Evolutionary conservation across 2,113 vertebrate genomes (phyloP).

Genomic region (Poeciliopsis prolifica): DNA sequence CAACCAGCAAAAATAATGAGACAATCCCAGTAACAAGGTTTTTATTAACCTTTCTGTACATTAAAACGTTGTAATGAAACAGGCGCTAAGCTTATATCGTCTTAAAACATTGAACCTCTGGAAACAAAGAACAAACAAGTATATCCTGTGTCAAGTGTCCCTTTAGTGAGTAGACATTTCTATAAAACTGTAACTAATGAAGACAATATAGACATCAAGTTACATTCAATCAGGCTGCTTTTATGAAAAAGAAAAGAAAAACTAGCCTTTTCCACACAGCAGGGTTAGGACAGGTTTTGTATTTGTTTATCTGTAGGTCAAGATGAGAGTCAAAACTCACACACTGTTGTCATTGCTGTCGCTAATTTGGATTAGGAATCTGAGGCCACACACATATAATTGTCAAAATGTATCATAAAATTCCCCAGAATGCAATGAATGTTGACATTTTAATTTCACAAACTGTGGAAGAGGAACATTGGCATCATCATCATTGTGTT

Average conservation of each 20-base stretch:
- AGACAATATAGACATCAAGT: background rate
- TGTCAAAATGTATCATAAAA: background rate
- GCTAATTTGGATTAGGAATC: background rate
- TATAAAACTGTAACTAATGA: background rate
- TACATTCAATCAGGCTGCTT: conserved; percentile 23
- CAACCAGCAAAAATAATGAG: background rate
- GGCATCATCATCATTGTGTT: background rate
- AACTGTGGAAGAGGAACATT: background rate
- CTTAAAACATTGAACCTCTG: conserved; percentile 33
- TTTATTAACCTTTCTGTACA: conserved; percentile 71
- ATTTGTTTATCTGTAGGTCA: background rate
- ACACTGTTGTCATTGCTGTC: background rate
- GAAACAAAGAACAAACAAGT: conserved; percentile 23
- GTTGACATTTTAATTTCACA: background rate
- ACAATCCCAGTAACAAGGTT: conserved; percentile 22
- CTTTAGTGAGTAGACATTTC: conserved; percentile 10
- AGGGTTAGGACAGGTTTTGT: background rate
- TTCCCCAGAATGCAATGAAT: background rate
- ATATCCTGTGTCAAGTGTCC: conserved; percentile 26
- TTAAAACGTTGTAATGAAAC: conserved; percentile 54
- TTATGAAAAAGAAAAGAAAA: background rate
- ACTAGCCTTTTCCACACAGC: background rate
- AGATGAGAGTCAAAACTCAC: background rate
- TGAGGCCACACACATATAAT: background rate
- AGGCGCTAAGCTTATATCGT: conserved; percentile 32